Evolutionary conservation across 2,113 vertebrate genomes (phyloP), one percentile per base, ranked within the genome.

Genomic region (Cyanoderma ruficeps): DNA sequence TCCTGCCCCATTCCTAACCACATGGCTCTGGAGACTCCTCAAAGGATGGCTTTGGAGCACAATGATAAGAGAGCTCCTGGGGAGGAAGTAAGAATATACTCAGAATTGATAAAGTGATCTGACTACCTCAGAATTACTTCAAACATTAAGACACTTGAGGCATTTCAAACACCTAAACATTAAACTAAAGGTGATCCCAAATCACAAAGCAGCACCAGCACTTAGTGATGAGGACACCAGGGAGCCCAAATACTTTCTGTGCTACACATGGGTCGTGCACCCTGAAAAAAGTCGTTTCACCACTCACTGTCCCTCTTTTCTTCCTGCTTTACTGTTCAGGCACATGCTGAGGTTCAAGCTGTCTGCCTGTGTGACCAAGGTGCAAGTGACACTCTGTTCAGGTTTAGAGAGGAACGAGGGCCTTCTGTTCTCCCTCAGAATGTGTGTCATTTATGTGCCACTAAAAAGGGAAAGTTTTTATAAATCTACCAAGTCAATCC

Each of bases 261-360:
- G 47, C 21, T 63, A 15, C 47, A 35, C 4, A 21, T 52, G 33
- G 23, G 27, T 53, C 0, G 0, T 46, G 16, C 7, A 61, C 9
- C 7, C 10, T 35, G 13, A 24, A 35, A 52, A 65, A 74, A 46
- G 33, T 42, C 10, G 8, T 68, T 69, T 61, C 21, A 65, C 15
- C 37, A 46, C 10, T 33, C 24, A 25, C 10, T 67, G 25, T 74
- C 11, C 30, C 27, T 67, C 17, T 72, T 92, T 64, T 52, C 71
- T 82, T 75, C 33, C 17, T 75, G 9, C 33, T 63, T 23, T 52
- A 44, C 44, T 47, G 7, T 59, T 79, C 44, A 61, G 41, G 23
- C 20, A 19, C 20, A 27, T 60, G 61, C 22, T 82, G 39, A 90
- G 10, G 6, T 85, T 92, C 63, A 74, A 68, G 19, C 14, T 72